Evolutionary conservation across 2,888 invertebrate genomes (phyloP), one percentile per base, ranked within the genome.

Genomic region (Protophormia terraenovae): DNA sequence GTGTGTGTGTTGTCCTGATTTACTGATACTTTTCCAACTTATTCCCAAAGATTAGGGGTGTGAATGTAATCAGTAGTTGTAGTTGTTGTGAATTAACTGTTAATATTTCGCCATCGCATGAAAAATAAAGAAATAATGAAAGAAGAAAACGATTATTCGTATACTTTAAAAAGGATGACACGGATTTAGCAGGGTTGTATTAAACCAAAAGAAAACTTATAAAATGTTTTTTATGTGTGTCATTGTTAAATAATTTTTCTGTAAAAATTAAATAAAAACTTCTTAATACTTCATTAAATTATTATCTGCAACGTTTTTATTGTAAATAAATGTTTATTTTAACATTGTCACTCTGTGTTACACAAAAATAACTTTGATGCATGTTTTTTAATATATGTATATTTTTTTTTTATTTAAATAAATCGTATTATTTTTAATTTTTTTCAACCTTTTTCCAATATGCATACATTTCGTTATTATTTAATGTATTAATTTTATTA

Each of bases 21-120:
- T 60, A 53, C 66, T 84, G 76, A 58, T 76, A 66, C 75, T 75
- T 60, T 55, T 71, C 71, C 69, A 78, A 75, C 38, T 55, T 78
- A 27, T 76, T 81, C 77, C 62, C 77, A 69, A 71, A 64, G 82
- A 78, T 78, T 79, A 85, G 38, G 78, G 81, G 82, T 79, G 85
- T 85, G 85, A 85, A 85, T 85, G 55, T 78, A 62, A 78, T 58
- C 85, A 73, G 69, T 22, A 67, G 47, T 50, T 19, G 66, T 64
- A 50, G 62, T 38, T 35, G 60, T 58, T 72, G 60, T 62, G 50
- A 80, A 81, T 14, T 76, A 62, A 53, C 81, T 81, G 76, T 72
- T 81, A 72, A 67, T 77, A 77, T 79, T 84, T 85, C 77, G 73
- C 69, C 81, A 81, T 62, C 62, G 71, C 47, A 80, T 71, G 83